Evolutionary conservation across 2,888 invertebrate genomes (phyloP).

Genomic region (Ceratothoa steindachneri): DNA sequence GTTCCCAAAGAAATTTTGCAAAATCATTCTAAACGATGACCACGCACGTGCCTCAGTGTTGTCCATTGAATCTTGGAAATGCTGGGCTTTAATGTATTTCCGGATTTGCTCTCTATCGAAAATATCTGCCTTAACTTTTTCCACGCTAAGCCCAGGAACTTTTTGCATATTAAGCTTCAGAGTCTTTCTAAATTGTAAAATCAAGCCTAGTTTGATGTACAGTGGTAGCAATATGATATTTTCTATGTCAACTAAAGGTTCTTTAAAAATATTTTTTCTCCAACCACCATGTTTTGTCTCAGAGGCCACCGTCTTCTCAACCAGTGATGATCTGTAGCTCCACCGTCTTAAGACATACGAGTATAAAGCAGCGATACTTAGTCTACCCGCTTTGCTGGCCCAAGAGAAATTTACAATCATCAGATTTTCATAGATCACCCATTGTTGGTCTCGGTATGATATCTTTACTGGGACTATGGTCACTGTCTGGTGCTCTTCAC

Average conservation of each 20-base stretch:
- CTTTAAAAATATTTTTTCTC: not conserved
- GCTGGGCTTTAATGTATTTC: not conserved
- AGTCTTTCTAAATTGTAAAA: conserved; percentile 16
- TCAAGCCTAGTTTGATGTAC: conserved; percentile 18
- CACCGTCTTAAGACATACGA: conserved; percentile 2
- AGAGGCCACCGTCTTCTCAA: conserved; percentile 8
- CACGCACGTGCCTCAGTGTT: not conserved
- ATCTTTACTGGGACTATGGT: not conserved
- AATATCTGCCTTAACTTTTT: conserved; percentile 10
- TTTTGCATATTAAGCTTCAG: too few relatives aligned
- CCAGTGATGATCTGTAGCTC: conserved; percentile 5
- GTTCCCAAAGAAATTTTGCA: conserved; percentile 13
- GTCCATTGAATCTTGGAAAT: conserved; percentile 2
- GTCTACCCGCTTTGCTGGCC: too few relatives aligned
- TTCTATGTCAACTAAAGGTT: not conserved
- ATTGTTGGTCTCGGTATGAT: not conserved
- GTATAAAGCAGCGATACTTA: too few relatives aligned
- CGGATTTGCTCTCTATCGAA: conserved; percentile 15
- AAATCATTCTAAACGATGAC: not conserved
- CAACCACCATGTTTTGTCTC: not conserved
- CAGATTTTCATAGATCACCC: conserved; percentile 4
- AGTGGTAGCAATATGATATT: not conserved
- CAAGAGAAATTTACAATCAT: conserved; percentile 8
- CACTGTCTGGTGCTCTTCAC: not conserved
- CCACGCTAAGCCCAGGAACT: too few relatives aligned